A percentile compares a stretch with the other conserved stretches of the same genome.
Conservation (phyloP, 2,113 vertebrate genomes). For the Oenanthe melanoleuca region DNA sequence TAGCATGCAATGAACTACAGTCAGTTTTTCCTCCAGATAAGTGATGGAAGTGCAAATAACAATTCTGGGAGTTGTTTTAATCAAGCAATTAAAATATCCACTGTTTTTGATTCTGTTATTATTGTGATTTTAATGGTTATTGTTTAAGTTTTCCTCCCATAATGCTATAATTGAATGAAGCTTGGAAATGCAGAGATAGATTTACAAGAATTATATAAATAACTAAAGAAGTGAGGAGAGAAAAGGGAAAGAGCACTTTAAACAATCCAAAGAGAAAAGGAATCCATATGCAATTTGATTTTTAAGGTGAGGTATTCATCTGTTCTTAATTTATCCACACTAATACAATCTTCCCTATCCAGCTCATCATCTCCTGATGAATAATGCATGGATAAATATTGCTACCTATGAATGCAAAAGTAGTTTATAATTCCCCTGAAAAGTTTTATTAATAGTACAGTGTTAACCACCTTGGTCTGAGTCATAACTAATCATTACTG, state of each 20-base stretch:
- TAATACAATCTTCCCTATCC: constrained; percentile 32
- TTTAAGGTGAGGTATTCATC: constrained; percentile 32
- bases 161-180: not conserved
- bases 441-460: constrained; percentile 54
- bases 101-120: not conserved
- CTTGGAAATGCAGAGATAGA: not conserved
- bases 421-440: constrained; percentile 35
- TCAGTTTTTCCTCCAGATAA: not conserved
- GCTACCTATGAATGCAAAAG: constrained; percentile 14
- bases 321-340: constrained; percentile 46
- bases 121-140: not conserved
- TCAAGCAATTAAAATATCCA: not conserved
- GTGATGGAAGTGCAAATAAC: not conserved
- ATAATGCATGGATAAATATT: constrained; percentile 57
- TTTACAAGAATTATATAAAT: not conserved
- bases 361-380: constrained; percentile 53
- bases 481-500: constrained; percentile 57
- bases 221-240: not conserved
- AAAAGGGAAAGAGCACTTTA: not conserved
- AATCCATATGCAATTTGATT: not conserved
- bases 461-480: constrained; percentile 49
- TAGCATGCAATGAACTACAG: not conserved
- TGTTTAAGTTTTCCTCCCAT: not conserved
- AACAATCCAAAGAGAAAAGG: not conserved
- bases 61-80: not conserved